phyloP scores from a whole-genome alignment of 2,888 invertebrate species.

The Melikaiella ostensackeni region DNA sequence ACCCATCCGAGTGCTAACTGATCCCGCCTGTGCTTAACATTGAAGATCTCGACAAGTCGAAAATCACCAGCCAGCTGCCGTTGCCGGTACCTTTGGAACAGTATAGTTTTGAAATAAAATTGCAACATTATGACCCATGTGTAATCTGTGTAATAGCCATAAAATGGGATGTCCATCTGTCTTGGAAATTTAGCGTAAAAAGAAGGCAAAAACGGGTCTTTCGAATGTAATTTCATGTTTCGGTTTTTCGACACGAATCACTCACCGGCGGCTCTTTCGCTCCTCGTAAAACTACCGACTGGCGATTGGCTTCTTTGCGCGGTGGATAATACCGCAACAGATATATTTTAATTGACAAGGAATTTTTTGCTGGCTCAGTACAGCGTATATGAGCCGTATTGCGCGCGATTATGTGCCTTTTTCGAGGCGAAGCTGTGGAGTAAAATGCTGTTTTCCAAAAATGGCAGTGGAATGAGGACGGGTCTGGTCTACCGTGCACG shows the following conservation, averaged over 20 bases:
- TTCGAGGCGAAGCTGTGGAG: constrained; percentile 29
- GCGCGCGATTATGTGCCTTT: constrained; percentile 39
- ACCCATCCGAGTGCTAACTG: no score
- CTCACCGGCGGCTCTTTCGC: constrained; percentile 39
- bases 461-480: constrained; percentile 41
- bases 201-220: constrained; percentile 35
- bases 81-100: not conserved
- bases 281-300: constrained; percentile 39
- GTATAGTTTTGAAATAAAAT: not conserved
- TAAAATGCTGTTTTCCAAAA: constrained; percentile 40
- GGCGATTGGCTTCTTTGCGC: constrained; percentile 37
- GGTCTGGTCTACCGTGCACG: constrained; percentile 7
- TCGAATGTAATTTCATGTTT: constrained; percentile 40
- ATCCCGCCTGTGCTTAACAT: no score
- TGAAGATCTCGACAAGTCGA: no score
- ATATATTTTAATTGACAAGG: constrained; percentile 40
- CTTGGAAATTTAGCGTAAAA: constrained; percentile 30
- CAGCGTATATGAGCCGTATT: constrained; percentile 27
- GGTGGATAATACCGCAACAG: constrained; percentile 38
- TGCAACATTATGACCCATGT: constrained; percentile 22
- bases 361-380: constrained; percentile 24
- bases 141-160: constrained; percentile 21
- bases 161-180: constrained; percentile 32
- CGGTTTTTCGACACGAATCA: constrained; percentile 35
- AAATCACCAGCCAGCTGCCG: no score